A percentile compares a stretch with the other conserved stretches of the same genome.
phyloP scores from a whole-genome alignment of 2,113 vertebrate species.

The Paratilapia polleni region DNA sequence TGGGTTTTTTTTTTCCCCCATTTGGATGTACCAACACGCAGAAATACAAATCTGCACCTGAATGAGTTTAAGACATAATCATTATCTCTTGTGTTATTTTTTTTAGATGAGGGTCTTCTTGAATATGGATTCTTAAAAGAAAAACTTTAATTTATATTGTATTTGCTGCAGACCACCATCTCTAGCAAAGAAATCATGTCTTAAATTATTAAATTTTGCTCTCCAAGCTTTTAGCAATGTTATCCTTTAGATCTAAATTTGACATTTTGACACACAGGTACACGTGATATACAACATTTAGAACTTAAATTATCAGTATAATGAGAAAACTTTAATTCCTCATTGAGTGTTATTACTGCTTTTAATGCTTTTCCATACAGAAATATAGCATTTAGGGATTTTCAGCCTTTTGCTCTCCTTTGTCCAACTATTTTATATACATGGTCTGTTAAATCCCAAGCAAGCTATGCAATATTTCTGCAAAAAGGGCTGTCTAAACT shows the following conservation, averaged over 20 bases:
- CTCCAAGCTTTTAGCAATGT: neutral
- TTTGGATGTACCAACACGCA: slow-evolving; percentile 19
- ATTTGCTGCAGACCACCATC: neutral
- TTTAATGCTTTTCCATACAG: neutral
- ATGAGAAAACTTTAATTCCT: neutral
- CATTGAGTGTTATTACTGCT: neutral
- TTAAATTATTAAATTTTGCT: neutral
- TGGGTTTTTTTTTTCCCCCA: neutral
- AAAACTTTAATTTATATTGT: neutral
- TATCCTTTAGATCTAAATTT: neutral
- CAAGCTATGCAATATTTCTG: slow-evolving; percentile 17
- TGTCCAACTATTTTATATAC: slow-evolving; percentile 13
- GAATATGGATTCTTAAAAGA: neutral
- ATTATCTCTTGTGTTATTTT: neutral
- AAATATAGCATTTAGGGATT: neutral
- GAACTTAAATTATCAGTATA: neutral
- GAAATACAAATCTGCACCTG: neutral
- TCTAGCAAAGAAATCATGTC: neutral
- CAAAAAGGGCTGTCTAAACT: neutral
- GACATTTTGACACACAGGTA: neutral
- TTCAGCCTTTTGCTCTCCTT: neutral
- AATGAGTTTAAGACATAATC: neutral
- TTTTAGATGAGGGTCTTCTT: neutral
- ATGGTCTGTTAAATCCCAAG: slow-evolving; percentile 10
- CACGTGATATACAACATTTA: neutral